Evolutionary conservation across 2,888 invertebrate species (phyloP).

Genomic region (Pollenia amentaria): DNA sequence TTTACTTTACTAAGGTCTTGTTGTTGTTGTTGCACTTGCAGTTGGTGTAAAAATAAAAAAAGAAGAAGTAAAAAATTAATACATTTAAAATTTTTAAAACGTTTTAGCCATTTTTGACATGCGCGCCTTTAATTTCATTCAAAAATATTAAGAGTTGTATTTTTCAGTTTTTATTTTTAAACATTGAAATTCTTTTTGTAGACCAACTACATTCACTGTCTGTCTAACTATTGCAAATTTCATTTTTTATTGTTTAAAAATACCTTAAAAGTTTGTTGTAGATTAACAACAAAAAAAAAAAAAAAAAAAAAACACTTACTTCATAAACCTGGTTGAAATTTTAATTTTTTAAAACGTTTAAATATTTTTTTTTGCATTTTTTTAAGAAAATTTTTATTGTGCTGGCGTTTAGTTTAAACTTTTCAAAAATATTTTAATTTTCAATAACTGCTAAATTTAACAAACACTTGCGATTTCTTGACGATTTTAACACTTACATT

Average conservation of each 20-base stretch:
- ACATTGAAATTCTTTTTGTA: slow-evolving; percentile 17
- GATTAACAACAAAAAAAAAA: too few species aligned
- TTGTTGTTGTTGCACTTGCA: slow-evolving; percentile 2
- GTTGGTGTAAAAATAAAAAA: not conserved
- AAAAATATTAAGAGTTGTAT: not conserved
- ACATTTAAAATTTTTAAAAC: slow-evolving; percentile 50
- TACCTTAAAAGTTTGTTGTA: not conserved
- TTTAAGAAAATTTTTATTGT: too few species aligned
- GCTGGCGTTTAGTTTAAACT: not conserved
- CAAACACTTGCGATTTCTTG: not conserved
- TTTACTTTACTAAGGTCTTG: too few species aligned
- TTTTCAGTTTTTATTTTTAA: not conserved
- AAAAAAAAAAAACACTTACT: not conserved
- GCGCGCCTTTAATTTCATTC: slow-evolving; percentile 64
- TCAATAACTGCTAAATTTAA: not conserved
- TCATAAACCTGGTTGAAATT: not conserved
- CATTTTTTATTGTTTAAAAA: not conserved
- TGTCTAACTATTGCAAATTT: not conserved
- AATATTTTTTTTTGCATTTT: not conserved
- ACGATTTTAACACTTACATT: not conserved
- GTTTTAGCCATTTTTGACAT: slow-evolving; percentile 60
- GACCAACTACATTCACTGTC: not conserved
- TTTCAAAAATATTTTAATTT: not conserved
- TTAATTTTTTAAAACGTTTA: slow-evolving; percentile 13
- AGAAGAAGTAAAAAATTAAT: not conserved